These are phyloP conservation scores for Beroe forskalii DNA, from an alignment of 37 sponge, comb jelly and placozoan species.

Conservation along the genomic window DNA sequence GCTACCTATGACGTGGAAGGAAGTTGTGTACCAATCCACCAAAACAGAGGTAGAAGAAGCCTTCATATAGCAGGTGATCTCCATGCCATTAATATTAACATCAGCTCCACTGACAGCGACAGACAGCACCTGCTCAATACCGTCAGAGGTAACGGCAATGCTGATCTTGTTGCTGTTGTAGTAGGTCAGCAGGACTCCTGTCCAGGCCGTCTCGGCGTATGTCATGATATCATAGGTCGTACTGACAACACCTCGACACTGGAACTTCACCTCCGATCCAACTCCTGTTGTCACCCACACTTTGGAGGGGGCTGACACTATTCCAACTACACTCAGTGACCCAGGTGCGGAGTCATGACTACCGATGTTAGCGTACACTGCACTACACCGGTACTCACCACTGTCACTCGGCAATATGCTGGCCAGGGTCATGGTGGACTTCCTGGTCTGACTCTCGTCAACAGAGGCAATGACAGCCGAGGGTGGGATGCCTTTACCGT, in stretches of 20 bases:
- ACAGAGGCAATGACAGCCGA: neutral
- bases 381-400: neutral
- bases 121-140: neutral
- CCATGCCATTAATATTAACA: neutral
- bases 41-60: neutral
- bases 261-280: neutral
- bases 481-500: slow-evolving; percentile 1
- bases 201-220: neutral
- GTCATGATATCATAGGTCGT: neutral
- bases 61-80: neutral
- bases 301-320: neutral
- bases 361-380: neutral
- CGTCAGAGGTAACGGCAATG: neutral
- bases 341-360: neutral
- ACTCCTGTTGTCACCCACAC: neutral
- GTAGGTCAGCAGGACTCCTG: neutral
- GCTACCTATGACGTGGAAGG: neutral
- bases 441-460: neutral
- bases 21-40: slow-evolving; percentile 9
- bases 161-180: neutral
- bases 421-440: neutral
- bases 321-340: neutral
- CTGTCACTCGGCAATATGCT: neutral
- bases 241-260: neutral
- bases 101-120: neutral